These are phyloP conservation scores for Galbula dea DNA, from an alignment of 2,113 vertebrate species.

Conservation along the genomic window DNA sequence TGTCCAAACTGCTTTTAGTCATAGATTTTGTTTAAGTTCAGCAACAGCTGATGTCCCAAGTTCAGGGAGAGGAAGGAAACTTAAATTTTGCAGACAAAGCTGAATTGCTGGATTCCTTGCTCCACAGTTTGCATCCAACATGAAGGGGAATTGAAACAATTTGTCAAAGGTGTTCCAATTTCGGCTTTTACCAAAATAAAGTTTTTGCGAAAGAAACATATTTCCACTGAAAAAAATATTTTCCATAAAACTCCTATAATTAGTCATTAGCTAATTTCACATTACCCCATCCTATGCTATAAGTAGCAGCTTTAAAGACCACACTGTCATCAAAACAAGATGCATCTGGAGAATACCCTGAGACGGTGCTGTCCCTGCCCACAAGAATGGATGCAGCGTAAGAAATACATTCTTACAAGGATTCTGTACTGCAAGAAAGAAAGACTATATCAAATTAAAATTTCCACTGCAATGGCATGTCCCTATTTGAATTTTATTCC, in stretches of 20 bases:
- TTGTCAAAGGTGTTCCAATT: neutral
- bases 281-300: fast-evolving
- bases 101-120: neutral
- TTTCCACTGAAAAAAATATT: neutral
- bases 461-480: neutral
- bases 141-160: neutral
- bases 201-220: neutral
- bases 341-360: neutral
- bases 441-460: neutral
- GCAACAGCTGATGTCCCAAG: neutral
- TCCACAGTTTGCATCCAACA: neutral
- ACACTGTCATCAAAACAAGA: neutral
- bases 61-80: neutral
- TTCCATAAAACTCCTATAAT: neutral
- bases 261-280: neutral
- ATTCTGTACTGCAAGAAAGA: neutral
- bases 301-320: neutral
- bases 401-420: neutral
- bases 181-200: neutral
- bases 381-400: neutral
- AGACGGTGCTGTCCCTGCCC: neutral
- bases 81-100: neutral
- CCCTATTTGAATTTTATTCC: neutral
- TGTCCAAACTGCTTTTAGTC: neutral
- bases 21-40: neutral